phyloP scores from a whole-genome alignment of 1,140 invertebrate species.

The Kradibia gibbosae region DNA sequence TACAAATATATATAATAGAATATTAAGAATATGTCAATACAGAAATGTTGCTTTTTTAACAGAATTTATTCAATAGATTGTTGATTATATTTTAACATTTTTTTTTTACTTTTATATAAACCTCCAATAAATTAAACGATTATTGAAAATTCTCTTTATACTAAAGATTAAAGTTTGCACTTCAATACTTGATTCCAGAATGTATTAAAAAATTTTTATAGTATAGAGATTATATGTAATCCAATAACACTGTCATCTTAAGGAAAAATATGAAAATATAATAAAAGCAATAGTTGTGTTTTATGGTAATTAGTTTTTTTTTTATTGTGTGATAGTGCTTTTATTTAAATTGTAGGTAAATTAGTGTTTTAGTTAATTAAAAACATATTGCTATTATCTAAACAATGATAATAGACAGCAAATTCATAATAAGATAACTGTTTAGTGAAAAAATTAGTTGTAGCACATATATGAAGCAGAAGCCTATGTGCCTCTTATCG shows the following conservation, averaged over 20 bases:
- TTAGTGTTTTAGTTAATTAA: background rate
- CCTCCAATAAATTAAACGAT: background rate
- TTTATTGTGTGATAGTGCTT: too few relatives aligned
- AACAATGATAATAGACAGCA: background rate
- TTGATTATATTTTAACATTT: background rate
- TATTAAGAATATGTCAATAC: too few relatives aligned
- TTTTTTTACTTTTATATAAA: background rate
- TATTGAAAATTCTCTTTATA: background rate
- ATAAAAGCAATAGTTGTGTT: background rate
- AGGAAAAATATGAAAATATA: background rate
- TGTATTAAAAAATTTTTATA: background rate
- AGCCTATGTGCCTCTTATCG: slow-evolving; percentile 2
- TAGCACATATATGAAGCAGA: background rate
- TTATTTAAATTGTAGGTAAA: background rate
- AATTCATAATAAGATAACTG: background rate
- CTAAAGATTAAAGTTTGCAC: too few relatives aligned
- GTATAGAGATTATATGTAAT: too few relatives aligned
- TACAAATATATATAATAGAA: too few relatives aligned
- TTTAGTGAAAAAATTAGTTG: background rate
- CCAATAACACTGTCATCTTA: background rate
- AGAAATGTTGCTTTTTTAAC: too few relatives aligned
- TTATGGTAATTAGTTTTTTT: too few relatives aligned
- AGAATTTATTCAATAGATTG: too few relatives aligned
- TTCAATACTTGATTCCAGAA: background rate
- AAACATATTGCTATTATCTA: background rate